Base-by-base conservation (phyloP, 2,113 vertebrate species). In the Mobula hypostoma region DNA sequence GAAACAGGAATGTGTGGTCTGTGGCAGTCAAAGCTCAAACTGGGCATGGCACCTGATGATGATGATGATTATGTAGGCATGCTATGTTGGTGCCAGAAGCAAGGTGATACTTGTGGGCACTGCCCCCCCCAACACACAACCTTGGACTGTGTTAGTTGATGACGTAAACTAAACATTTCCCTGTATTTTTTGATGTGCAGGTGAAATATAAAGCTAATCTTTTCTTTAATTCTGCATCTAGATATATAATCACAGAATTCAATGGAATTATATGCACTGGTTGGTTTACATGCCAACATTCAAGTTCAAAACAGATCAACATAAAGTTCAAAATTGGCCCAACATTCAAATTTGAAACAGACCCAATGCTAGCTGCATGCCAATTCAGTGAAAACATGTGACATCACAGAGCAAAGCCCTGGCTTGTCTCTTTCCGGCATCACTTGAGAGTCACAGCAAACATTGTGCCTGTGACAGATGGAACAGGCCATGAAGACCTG, bases 381-480 rank as follows among this genome's bases (percentile, higher is more conserved):
- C 61, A 11, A 15, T 19, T 90, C 17, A n/a, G 85, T n/a, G 61
- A 66, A n/a, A 66, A 58, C 85, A 66, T n/a, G 61, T 2, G 12
- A 2, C 58, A 17, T 19, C 27, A 90, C 15, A 12, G 32, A n/a
- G 63, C 32, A n/a, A 66, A 58, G n/a, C 83, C n/a, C 83, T 63
- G 56, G 58, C 58, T 63, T 87, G 58, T 66, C 29, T 32, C 61
- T 90, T 32, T 32, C n/a, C 85, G 32, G 85, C 27, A 66, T 32
- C 29, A 90, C 66, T 90, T 90, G 61, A 61, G 63, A 90, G 66
- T 90, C 15, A 68, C 85, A 90, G 85, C 85, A 90, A 88, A 88
- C 85, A 19, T 32, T 14, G 15, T 90, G 61, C n/a, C 15, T 19
- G 61, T 32, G 21, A 61, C 14, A 90, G 29, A 66, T 68, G 85